A percentile compares a stretch with the other conserved stretches of the same genome.
Conservation (phyloP, 2,888 invertebrate genomes). For the Limnephilus rhombicus region DNA sequence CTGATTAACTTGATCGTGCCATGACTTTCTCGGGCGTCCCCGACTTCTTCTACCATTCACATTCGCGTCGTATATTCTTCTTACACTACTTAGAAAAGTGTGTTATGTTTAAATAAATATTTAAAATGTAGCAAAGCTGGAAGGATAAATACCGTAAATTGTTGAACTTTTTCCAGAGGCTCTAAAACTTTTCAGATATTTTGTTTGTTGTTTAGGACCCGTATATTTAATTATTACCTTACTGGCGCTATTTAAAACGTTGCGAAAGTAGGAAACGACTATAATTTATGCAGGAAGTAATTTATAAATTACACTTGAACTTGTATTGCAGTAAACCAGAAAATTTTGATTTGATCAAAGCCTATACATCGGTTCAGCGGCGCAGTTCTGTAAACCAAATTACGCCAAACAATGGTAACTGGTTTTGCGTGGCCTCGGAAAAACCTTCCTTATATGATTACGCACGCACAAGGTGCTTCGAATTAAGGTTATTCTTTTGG, state of each 20-base stretch:
- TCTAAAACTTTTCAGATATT: neutral
- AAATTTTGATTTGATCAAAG: conserved; percentile 22
- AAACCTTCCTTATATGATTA: conserved; percentile 37
- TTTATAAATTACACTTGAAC: conserved; percentile 41
- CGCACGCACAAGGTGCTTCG: conserved; percentile 31
- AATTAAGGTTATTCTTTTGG: conserved; percentile 20
- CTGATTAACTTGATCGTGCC: no score
- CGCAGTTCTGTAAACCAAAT: conserved; percentile 25
- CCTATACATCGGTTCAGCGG: neutral
- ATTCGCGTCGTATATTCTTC: no score
- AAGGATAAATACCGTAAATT: no score
- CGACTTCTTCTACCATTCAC: no score
- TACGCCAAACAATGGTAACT: conserved; percentile 14
- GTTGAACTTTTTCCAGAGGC: no score
- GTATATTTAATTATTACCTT: neutral
- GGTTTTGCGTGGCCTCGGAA: conserved; percentile 33
- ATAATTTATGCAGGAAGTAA: conserved; percentile 31
- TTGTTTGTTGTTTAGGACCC: neutral
- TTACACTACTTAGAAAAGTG: no score
- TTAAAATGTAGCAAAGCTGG: no score
- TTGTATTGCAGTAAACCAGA: conserved; percentile 23
- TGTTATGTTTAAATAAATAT: no score
- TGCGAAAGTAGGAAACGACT: conserved; percentile 33
- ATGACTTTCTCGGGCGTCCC: no score
- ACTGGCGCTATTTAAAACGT: neutral